Conservation (phyloP, 2,113 vertebrate species). For the Anser cygnoides region DNA sequence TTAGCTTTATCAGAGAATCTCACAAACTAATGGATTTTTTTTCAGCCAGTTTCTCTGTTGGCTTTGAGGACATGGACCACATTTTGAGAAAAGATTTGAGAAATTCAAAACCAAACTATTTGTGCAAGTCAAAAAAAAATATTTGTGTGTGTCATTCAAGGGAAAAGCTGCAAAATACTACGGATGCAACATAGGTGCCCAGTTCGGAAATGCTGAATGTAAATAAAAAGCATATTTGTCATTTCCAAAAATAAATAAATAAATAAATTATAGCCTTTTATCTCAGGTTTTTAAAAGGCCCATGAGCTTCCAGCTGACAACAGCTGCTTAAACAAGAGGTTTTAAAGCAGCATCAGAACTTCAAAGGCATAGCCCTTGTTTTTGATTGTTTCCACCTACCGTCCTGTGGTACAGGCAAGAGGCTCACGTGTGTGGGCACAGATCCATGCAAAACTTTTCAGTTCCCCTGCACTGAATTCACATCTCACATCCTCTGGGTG, state of each 20-base stretch:
- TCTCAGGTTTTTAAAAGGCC: not conserved
- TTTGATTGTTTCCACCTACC: fast-evolving
- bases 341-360: not conserved
- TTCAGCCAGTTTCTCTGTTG: not conserved
- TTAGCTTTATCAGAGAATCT: not conserved
- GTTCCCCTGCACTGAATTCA: not conserved
- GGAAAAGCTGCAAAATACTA: not conserved
- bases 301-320: not conserved
- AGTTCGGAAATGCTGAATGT: not conserved
- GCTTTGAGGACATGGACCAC: not conserved
- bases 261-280: not conserved
- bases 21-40: not conserved
- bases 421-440: fast-evolving
- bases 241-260: not conserved
- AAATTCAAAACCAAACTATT: not conserved
- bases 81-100: not conserved
- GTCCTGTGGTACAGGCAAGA: not conserved
- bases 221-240: not conserved
- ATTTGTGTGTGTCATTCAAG: not conserved
- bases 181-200: not conserved
- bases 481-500: fast-evolving
- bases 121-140: not conserved
- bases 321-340: not conserved
- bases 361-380: fast-evolving
- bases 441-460: fast-evolving